Conservation (phyloP, 2,797 vertebrate genomes). For the Sebastes minor region DNA sequence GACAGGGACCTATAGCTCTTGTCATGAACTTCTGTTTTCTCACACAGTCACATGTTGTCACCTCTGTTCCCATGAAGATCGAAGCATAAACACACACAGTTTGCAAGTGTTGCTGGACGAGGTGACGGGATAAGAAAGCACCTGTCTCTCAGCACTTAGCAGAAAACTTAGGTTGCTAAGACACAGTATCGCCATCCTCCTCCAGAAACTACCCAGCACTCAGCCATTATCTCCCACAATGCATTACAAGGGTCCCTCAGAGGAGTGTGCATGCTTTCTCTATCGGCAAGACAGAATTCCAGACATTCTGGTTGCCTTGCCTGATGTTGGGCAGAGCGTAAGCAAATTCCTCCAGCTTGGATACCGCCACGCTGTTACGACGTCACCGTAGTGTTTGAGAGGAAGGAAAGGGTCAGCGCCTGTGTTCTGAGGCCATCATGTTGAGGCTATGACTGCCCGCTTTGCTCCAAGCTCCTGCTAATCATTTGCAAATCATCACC, state of each 20-base stretch:
- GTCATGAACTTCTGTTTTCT: constrained; percentile 9
- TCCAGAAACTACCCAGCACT: constrained; percentile 32
- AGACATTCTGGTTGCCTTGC: constrained; percentile 34
- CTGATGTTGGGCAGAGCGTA: constrained; percentile 34
- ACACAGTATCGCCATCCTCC: constrained; percentile 25
- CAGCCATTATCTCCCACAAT: constrained; percentile 47
- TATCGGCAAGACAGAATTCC: constrained; percentile 56
- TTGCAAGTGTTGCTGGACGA: constrained; percentile 20
- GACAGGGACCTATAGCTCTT: not conserved
- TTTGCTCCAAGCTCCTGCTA: not conserved
- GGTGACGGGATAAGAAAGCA: constrained; percentile 39
- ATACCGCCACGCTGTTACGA: not conserved
- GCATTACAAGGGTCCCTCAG: constrained; percentile 48
- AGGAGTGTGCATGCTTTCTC: constrained; percentile 17
- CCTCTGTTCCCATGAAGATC: constrained; percentile 32
- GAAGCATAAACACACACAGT: not conserved
- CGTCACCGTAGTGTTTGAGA: not conserved
- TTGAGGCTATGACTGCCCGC: not conserved
- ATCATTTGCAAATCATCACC: constrained; percentile 39
- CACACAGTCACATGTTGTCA: constrained; percentile 8
- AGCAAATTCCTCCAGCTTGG: constrained; percentile 38
- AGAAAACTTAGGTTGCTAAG: constrained; percentile 37
- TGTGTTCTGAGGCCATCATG: not conserved
- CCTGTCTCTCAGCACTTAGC: constrained; percentile 16
- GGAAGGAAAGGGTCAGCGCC: not conserved